phyloP scores from a whole-genome alignment of 2,113 vertebrate species.

The Oncorhynchus kisutch region DNA sequence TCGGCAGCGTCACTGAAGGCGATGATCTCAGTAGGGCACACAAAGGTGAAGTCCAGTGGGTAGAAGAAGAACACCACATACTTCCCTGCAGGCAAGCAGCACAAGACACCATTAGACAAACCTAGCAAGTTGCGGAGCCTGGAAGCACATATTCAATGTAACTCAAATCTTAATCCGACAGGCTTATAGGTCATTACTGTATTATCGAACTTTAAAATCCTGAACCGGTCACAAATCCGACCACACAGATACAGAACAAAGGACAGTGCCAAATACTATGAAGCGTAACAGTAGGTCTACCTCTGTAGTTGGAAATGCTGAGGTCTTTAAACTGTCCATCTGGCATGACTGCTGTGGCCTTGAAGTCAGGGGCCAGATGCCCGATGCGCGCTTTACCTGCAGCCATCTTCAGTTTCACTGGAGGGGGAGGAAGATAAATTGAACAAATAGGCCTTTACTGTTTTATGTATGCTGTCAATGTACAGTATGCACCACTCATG shows the following conservation, averaged over 20 bases:
- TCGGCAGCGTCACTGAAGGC: conserved; percentile 92
- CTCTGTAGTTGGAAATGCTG: conserved; percentile 88
- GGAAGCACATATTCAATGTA: neutral
- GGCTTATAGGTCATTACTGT: too few species aligned
- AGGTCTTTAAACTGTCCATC: conserved; percentile 91
- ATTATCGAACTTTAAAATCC: too few species aligned
- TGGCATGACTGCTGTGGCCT: conserved; percentile 93
- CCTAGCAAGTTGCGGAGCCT: neutral
- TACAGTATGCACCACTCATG: neutral
- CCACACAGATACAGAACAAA: neutral
- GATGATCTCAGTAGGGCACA: conserved; percentile 97
- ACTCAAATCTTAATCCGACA: too few species aligned
- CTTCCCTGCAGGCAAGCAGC: conserved; percentile 76
- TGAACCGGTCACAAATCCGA: neutral
- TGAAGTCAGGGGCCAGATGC: conserved; percentile 89
- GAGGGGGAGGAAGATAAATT: conserved; percentile 26
- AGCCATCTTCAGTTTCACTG: conserved; percentile 81
- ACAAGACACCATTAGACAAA: neutral
- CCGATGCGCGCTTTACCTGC: conserved; percentile 93
- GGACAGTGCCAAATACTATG: neutral
- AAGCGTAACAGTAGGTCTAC: conserved; percentile 64
- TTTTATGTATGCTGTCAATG: neutral
- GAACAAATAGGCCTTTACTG: neutral
- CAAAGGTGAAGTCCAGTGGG: conserved; percentile 96
- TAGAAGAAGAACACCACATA: conserved; percentile 97